Conservation (phyloP, 2,797 vertebrate genomes). For the Hybognathus amarus region DNA sequence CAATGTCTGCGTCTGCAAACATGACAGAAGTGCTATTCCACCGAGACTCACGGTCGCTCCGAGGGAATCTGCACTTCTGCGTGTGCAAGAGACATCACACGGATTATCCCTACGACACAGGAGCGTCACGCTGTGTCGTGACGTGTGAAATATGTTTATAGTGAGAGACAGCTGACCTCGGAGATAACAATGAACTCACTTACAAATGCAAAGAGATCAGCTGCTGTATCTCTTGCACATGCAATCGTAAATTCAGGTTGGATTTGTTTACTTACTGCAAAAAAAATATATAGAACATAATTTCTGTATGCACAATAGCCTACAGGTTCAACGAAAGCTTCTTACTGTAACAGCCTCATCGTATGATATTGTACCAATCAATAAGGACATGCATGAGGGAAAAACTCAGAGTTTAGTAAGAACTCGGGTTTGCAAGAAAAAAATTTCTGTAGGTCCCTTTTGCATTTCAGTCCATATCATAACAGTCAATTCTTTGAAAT, state of each 20-base stretch:
- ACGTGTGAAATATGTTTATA: slow-evolving; percentile 5
- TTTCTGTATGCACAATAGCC: background rate
- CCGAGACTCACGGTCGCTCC: slow-evolving; percentile 31
- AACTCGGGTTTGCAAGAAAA: background rate
- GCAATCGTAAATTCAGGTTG: background rate
- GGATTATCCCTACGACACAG: slow-evolving; percentile 24
- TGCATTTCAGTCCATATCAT: background rate
- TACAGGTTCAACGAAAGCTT: slow-evolving; percentile 2
- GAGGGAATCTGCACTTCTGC: slow-evolving; percentile 16
- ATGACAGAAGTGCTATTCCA: slow-evolving; percentile 50
- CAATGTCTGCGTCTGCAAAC: slow-evolving; percentile 47
- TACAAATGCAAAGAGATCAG: background rate
- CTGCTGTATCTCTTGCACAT: background rate
- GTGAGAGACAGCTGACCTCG: background rate
- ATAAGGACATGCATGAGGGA: background rate
- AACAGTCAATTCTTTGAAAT: too few relatives aligned
- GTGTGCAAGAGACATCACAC: slow-evolving; percentile 36
- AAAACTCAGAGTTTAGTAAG: background rate
- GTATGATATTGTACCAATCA: slow-evolving; percentile 36
- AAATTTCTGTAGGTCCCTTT: background rate
- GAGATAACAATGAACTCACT: background rate
- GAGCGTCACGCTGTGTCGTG: background rate
- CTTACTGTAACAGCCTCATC: background rate
- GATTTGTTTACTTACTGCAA: background rate
- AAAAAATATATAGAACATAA: background rate